A percentile compares a stretch with the other conserved stretches of the same genome.
These are phyloP conservation scores for Megalopta genalis DNA, from an alignment of 1,140 invertebrate species.

Conservation along the genomic window DNA sequence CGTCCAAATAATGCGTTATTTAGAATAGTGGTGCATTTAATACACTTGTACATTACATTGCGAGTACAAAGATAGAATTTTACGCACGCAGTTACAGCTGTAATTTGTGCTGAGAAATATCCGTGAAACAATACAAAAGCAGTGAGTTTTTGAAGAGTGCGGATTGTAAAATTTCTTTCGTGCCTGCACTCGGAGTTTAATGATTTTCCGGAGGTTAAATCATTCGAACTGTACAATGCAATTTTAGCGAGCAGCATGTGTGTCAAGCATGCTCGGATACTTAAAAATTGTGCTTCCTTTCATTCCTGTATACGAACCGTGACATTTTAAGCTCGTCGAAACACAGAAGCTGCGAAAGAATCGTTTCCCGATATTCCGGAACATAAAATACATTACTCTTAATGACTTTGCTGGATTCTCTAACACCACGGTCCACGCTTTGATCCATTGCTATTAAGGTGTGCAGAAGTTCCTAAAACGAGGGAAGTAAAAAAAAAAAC, in stretches of 20 bases:
- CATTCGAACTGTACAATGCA: neutral
- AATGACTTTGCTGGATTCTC: conserved; percentile 89
- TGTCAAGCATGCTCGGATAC: neutral
- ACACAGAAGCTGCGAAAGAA: conserved; percentile 88
- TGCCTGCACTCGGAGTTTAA: neutral
- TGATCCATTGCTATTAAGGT: conserved; percentile 91
- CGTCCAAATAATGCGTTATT: too few species aligned
- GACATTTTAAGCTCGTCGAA: conserved; percentile 94
- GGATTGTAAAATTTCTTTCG: too few species aligned
- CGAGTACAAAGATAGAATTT: too few species aligned
- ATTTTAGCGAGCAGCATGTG: neutral
- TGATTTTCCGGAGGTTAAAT: neutral
- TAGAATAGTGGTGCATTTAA: too few species aligned
- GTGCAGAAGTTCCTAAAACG: conserved; percentile 84
- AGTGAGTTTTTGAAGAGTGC: too few species aligned
- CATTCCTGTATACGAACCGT: conserved; percentile 81
- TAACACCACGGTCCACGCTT: conserved; percentile 84
- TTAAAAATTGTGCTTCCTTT: neutral
- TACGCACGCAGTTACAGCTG: too few species aligned
- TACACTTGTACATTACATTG: too few species aligned
- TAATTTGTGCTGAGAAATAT: too few species aligned
- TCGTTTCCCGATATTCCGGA: conserved; percentile 95
- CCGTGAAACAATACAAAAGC: too few species aligned
- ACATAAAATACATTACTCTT: conserved; percentile 97
- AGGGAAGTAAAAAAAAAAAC: conserved; percentile 7